Percentiles rank a stretch among this genome's conserved stretches.
These are phyloP conservation scores for Sebastes hubbsi DNA, from an alignment of 2,797 vertebrate species.

Conservation along the genomic window DNA sequence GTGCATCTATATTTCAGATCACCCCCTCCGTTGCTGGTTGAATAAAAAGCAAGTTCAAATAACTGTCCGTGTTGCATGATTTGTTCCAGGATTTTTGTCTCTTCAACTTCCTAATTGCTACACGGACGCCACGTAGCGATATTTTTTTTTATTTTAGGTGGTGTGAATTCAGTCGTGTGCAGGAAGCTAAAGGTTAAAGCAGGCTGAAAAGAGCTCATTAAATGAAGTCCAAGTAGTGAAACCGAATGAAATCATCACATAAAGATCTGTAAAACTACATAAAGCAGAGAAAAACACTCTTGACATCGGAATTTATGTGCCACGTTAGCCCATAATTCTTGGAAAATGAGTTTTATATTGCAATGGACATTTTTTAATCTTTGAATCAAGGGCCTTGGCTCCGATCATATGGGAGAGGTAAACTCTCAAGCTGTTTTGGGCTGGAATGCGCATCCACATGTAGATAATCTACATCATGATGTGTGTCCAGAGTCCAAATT, in stretches of 20 bases:
- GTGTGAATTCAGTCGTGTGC: not conserved
- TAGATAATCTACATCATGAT: not conserved
- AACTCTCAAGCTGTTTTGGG: constrained; percentile 7
- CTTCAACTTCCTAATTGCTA: not conserved
- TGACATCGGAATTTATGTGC: not conserved
- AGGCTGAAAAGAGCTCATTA: constrained; percentile 25
- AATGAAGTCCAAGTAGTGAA: constrained; percentile 15
- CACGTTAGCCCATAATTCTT: not conserved
- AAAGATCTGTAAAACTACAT: constrained; percentile 2
- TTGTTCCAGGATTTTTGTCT: constrained; percentile 18
- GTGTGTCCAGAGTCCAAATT: constrained; percentile 1
- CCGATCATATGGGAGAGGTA: constrained; percentile 7
- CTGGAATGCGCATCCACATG: not conserved
- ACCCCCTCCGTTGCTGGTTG: constrained; percentile 9
- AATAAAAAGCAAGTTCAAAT: constrained; percentile 42
- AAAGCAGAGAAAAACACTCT: not conserved
- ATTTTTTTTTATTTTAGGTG: not conserved
- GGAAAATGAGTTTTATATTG: not conserved
- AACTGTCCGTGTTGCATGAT: constrained; percentile 37
- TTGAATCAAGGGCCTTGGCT: not conserved
- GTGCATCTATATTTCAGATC: constrained; percentile 62
- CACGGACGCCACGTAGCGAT: not conserved
- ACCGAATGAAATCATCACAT: constrained; percentile 5
- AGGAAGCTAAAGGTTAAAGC: constrained; percentile 12
- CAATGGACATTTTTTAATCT: not conserved